Evolutionary conservation across 2,113 vertebrate genomes (phyloP), one percentile per base, ranked within the genome.

Genomic region (Promerops cafer): DNA sequence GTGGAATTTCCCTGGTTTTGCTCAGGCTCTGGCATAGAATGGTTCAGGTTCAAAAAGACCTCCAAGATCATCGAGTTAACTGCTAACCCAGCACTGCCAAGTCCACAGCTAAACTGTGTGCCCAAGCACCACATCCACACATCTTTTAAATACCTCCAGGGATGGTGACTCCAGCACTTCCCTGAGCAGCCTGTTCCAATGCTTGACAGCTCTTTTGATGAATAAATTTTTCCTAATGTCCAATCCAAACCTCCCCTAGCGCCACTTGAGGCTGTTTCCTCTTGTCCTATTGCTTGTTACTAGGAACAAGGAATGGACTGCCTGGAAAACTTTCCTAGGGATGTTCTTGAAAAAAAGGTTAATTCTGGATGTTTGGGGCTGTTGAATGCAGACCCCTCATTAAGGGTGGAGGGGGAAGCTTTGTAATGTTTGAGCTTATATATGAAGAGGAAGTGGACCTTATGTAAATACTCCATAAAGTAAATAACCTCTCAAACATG

Each of bases 401-500:
- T 96, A 93, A 80, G 35, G 4, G 17, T 18, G 14, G 6, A n/a
- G 11, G 27, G 11, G 23, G 4, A 66, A 63, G 68, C 86, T 91
- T 94, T 74, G 50, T 95, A 92, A 74, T 94, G 76, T 90, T 94
- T 93, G 75, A 69, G 61, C 79, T 95, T 97, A 88, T 87, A 75
- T 92, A 76, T 70, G 59, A 89, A 87, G 84, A 93, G 91, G 93
- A 97, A 96, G 76, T 94, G 66, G 82, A 86, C 57, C 50, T 93
- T 93, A 87, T 82, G 40, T 93, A 95, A 96, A 95, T 90, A 91
- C 5, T 70, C 39, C 76, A 8, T 84, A 87, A 93, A 92, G 91
- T 96, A 96, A 95, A 95, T 94, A 96, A 59, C 72, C 75, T 91
- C 66, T 88, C 70, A 80, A 94, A 95, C 83, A 95, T 92, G 80